Evolutionary conservation across 2,113 vertebrate genomes (phyloP), one percentile per base, ranked within the genome.

Genomic region (Hydrolagus affinis): DNA sequence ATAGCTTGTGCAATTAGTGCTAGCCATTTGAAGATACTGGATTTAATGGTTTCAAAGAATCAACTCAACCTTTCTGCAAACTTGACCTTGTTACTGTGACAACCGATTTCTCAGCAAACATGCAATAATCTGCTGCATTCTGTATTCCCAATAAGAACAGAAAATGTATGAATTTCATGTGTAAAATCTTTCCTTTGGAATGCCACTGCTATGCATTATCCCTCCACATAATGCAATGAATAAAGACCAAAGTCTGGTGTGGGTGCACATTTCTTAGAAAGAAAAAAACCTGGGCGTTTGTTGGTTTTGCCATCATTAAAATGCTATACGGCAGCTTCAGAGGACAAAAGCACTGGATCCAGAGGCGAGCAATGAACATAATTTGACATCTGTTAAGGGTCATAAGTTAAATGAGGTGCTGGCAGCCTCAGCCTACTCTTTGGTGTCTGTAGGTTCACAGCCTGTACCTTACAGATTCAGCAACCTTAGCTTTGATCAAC

Each of bases 371-470:
- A 75, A 44, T 76, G 74, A 14, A 21, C 15, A 76, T 44, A 75
- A 75, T 10, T 57, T 76, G 21, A 76, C 72, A 76, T 57, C 17
- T 76, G 17, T 75, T 19, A 75, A 75, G 44, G 44, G 21, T 56
- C 44, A 76, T 76, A 57, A 19, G 15, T 21, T 76, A 76, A 57
- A 76, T 76, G 57, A 76, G 44, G 21, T 76, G 44, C 9, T 57
- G 44, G 74, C 69, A 70, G 69, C 7, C 44, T n/a, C 28, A 15
- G 7, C 19, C 15, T 21, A 56, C 32, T 15, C 28, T 57, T 76
- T 57, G 44, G 19, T 76, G 15, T 21, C 74, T 76, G 74, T 56
- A 76, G n/a, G n/a, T 76, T 57, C 74, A 57, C 75, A 78, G 6
- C 60, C 11, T 12, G 0, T 19, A 78, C 56, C 56, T n/a, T 57